phyloP scores from a whole-genome alignment of 2,797 vertebrate genomes.

The Leucoraja ocellata region DNA sequence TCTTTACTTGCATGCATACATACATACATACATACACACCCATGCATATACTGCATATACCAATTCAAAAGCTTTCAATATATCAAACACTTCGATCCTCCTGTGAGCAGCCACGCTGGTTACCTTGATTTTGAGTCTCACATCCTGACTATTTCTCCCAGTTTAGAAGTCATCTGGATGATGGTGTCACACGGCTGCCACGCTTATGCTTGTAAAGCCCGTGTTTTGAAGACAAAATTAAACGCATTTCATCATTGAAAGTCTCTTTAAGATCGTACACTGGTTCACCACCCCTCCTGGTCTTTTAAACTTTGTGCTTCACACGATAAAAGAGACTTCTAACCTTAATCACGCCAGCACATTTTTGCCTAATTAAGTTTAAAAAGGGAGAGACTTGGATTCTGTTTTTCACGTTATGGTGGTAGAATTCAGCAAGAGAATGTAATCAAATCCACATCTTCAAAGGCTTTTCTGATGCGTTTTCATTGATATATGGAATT shows the following conservation, averaged over 20 bases:
- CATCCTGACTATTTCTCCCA: not conserved
- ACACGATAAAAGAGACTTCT: not conserved
- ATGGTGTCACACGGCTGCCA: not conserved
- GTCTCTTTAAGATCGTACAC: not conserved
- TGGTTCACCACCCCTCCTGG: not conserved
- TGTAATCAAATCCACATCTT: not conserved
- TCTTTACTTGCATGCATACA: too few species aligned
- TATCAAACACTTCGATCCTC: not conserved
- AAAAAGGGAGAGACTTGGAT: not conserved
- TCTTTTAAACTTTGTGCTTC: not conserved
- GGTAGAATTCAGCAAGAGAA: not conserved
- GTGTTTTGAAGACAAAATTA: too few species aligned
- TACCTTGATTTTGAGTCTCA: not conserved
- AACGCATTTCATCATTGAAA: not conserved
- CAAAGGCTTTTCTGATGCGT: not conserved
- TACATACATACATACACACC: too few species aligned
- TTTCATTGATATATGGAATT: not conserved
- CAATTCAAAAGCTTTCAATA: not conserved
- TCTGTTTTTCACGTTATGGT: not conserved
- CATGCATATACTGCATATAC: too few species aligned
- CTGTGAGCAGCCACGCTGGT: not conserved
- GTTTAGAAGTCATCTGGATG: not conserved
- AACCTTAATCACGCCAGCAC: not conserved
- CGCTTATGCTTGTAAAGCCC: not conserved
- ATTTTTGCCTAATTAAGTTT: not conserved